Evolutionary conservation across 2,797 vertebrate species (phyloP).

Genomic region (Acanthurus leucopareius): DNA sequence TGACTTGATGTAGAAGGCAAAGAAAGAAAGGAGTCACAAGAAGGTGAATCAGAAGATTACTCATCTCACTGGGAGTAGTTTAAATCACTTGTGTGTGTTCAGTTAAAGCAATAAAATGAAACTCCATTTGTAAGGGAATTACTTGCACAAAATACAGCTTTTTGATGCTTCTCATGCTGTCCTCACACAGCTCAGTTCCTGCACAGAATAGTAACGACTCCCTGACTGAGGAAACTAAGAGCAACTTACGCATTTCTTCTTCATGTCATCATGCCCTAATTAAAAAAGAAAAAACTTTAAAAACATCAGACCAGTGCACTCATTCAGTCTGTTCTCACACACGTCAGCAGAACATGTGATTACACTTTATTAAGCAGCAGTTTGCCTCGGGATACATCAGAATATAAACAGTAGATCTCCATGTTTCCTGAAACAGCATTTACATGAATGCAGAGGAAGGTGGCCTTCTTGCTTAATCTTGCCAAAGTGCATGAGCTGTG

Average conservation of each 20-base stretch:
- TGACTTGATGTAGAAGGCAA: background rate
- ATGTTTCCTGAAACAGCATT: constrained; percentile 11
- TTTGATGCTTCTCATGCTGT: constrained; percentile 19
- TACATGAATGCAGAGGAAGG: background rate
- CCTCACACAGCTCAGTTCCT: background rate
- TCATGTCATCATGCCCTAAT: constrained; percentile 47
- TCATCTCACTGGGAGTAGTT: constrained; percentile 24
- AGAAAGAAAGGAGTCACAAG: constrained; percentile 7
- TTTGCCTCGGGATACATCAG: constrained; percentile 8
- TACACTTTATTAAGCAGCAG: constrained; percentile 13
- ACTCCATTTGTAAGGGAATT: constrained; percentile 4
- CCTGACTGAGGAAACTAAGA: constrained; percentile 31
- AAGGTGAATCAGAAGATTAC: constrained; percentile 29
- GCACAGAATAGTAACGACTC: constrained; percentile 14
- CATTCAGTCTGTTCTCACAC: constrained; percentile 17
- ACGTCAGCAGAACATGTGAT: background rate
- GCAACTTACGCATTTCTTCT: constrained; percentile 35
- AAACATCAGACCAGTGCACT: background rate
- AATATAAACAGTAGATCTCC: background rate
- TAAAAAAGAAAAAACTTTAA: constrained; percentile 18
- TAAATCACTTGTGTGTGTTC: constrained; percentile 32
- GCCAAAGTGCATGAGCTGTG: constrained; percentile 1
- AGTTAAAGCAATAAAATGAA: constrained; percentile 31
- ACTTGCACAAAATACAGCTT: background rate
- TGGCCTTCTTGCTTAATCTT: background rate